Evolutionary conservation across 2,113 vertebrate genomes (phyloP).

Genomic region (Hassar affinis): DNA sequence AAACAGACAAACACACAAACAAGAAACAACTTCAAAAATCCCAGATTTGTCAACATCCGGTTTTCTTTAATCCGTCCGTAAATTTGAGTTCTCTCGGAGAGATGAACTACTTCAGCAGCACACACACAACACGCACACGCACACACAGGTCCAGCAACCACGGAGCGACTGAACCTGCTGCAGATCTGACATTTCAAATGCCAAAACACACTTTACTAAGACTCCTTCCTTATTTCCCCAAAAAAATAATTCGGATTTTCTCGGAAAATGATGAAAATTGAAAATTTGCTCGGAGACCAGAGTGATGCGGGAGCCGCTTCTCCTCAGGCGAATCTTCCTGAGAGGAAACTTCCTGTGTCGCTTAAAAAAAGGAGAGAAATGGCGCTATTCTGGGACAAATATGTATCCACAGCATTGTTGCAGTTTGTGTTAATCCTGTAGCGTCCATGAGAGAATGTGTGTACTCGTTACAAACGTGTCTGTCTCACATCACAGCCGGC

Average conservation of each 20-base stretch:
- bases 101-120: conserved; percentile 44
- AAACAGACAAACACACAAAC: neutral
- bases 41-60: conserved; percentile 44
- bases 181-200: neutral
- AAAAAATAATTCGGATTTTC: conserved; percentile 2
- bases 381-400: neutral
- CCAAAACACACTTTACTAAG: conserved; percentile 35
- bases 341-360: conserved; percentile 31
- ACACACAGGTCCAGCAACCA: neutral
- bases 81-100: conserved; percentile 29
- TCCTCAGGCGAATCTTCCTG: neutral
- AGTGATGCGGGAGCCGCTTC: conserved; percentile 19
- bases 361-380: neutral
- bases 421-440: conserved; percentile 9
- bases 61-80: conserved; percentile 45
- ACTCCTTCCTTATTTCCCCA: neutral
- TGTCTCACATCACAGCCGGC: neutral
- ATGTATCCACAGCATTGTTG: neutral
- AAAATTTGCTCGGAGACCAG: neutral
- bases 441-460: neutral
- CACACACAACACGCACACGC: neutral
- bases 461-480: neutral
- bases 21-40: conserved; percentile 49
- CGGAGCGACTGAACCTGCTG: conserved; percentile 8
- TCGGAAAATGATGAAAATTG: neutral